Base-by-base conservation (phyloP, 2,113 vertebrate genomes). In the Zapus hudsonius region DNA sequence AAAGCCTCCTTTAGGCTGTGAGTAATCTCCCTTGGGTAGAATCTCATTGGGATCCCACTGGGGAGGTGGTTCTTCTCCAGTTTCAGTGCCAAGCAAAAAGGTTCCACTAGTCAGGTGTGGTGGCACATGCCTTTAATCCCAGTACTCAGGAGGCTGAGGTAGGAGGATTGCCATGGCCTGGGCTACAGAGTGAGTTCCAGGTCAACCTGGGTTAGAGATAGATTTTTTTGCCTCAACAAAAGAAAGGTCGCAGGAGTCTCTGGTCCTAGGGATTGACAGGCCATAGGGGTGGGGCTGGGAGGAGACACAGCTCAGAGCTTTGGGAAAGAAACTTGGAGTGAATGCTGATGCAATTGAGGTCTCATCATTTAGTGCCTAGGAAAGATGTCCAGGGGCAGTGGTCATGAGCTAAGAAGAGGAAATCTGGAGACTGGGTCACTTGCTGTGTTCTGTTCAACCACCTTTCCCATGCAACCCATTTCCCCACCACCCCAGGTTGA, bases 371-470 rank as follows among this genome's bases (percentile, higher is more conserved):
- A 84, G 86, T 55, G 85, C 64, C 66, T 88, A 93, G 87, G 85
- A 69, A 70, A 87, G 78, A 88, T 92, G 86, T 92, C 86, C 57
- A 76, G 69, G 92, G 61, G 67, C 73, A 94, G 91, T 95, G 96
- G 91, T 91, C 93, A 89, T 87, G 84, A 95, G 69, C 38, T 8
- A 63, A 83, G 80, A 70, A 87, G 92, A 92, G 93, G 95, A 96
- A 87, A 95, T 91, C 95, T 52, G 84, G 94, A 96, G 93, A 66
- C 96, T 95, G 95, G 95, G 95, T 93, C 96, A 97, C 83, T 89
- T 57, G 86, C 93, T 70, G 3, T 55, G 84, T 84, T 93, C 83
- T 94, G 92, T 93, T 82, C 91, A 92, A 94, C 61, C 78, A 69
- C 22, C 64, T 73, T 36, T 95, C 52, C 52, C 96, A 47, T 94